Base-by-base conservation (phyloP, 2,888 invertebrate genomes). In the Argyresthia albistria region DNA sequence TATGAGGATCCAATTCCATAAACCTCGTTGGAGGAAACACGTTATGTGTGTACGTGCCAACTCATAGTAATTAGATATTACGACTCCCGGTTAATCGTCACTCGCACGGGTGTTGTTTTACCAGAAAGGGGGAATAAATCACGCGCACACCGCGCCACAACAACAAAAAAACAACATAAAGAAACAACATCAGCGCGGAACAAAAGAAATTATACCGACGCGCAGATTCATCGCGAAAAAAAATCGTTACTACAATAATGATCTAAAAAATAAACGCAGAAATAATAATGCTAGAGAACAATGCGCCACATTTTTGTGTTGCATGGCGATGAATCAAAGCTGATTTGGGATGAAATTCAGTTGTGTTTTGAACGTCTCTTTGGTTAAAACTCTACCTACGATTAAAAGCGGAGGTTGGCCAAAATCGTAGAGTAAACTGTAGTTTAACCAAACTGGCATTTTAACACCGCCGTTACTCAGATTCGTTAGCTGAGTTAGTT, bases 61-160 rank as follows among this genome's bases (percentile, higher is more conserved):
- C 73, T 74, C 87, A 87, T 86, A 84, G 81, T 86, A 86, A 86
- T 87, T 86, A 87, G 83, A 86, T 87, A 87, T 86, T 86, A 86
- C 78, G 73, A 69, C 70, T 69, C 75, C 73, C 67, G 65, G 75
- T 81, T 87, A 86, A 86, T 87, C 82, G 86, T 82, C 81, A 82
- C 83, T 84, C 80, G 79, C 80, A 78, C 79, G 82, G 80, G 80
- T 80, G 83, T 86, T 86, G 84, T 87, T 87, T 86, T 86, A 84
- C 81, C 73, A 76, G 65, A 79, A 80, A 78, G 78, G 84, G 84
- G 73, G 78, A 80, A 84, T 86, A 83, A 87, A 86, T 87, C 86
- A 83, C 64, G 60, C 66, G 64, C 66, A 25, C 73, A 76, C 74
- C 71, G 72, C 75, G 73, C 73, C 74, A 77, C 72, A 76, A 74